Conservation (phyloP, 2,113 vertebrate species). For the Todiramphus saurophagus region DNA sequence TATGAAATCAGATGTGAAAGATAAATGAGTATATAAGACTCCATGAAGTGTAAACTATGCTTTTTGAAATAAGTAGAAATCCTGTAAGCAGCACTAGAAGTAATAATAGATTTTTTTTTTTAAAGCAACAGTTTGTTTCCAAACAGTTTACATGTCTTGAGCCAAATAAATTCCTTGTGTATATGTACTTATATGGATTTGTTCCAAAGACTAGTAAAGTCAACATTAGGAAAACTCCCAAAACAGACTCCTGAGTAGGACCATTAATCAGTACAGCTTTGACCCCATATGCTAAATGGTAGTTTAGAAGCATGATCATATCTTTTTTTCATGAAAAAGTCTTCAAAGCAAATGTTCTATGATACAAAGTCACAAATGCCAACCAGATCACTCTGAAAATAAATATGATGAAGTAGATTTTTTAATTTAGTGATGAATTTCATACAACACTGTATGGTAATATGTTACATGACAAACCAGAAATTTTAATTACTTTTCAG, state of each 20-base stretch:
- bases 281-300: not conserved
- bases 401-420: not conserved
- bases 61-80: not conserved
- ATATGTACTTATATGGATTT: not conserved
- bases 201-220: not conserved
- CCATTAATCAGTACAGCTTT: not conserved
- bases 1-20: not conserved
- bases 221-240: not conserved
- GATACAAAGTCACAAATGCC: not conserved
- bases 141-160: constrained; percentile 11
- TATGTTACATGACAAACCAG: not conserved
- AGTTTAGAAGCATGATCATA: not conserved
- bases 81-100: not conserved
- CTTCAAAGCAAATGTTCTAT: not conserved
- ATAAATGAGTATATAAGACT: not conserved
- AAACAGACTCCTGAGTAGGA: not conserved
- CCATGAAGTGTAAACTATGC: not conserved
- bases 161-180: not conserved
- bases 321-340: not conserved
- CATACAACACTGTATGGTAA: not conserved
- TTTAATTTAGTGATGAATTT: not conserved
- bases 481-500: not conserved
- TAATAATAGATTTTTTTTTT: not conserved
- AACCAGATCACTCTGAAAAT: not conserved
- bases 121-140: not conserved